Evolutionary conservation across 2,888 invertebrate genomes (phyloP).

Genomic region (Lasioglossum figueresi): DNA sequence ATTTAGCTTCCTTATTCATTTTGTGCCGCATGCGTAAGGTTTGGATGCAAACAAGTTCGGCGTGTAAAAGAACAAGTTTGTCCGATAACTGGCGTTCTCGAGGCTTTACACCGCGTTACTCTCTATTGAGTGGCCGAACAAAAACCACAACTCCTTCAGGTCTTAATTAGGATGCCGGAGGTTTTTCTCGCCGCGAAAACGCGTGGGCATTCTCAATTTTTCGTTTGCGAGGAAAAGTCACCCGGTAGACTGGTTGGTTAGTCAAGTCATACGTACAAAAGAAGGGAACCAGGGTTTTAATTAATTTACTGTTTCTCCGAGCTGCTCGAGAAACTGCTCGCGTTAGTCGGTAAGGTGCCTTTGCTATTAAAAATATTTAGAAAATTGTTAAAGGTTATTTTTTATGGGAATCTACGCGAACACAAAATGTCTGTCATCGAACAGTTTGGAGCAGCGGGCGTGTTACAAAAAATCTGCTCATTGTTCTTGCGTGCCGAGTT

Average conservation of each 20-base stretch:
- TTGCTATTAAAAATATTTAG: neutral
- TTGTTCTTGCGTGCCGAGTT: neutral
- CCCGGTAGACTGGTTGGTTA: neutral
- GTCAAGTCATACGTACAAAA: neutral
- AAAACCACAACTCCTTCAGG: conserved; percentile 8
- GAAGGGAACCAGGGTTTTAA: neutral
- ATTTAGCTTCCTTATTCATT: neutral
- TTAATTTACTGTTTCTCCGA: neutral
- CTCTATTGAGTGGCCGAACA: neutral
- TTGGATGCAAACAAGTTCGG: neutral
- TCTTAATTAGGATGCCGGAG: neutral
- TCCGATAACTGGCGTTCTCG: neutral
- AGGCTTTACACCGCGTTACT: conserved; percentile 1
- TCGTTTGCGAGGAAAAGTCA: neutral
- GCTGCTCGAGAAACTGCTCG: neutral
- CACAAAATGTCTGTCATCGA: neutral
- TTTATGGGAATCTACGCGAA: neutral
- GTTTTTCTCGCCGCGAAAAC: neutral
- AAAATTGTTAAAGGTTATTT: no score
- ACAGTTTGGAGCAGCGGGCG: neutral
- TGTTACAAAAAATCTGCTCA: neutral
- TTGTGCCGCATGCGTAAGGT: neutral
- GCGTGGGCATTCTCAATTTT: neutral
- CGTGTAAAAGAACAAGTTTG: neutral
- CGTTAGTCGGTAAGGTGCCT: neutral